These are phyloP conservation scores for Hirtodrosophila histrioides DNA, from an alignment of 2,888 invertebrate species.

Conservation along the genomic window DNA sequence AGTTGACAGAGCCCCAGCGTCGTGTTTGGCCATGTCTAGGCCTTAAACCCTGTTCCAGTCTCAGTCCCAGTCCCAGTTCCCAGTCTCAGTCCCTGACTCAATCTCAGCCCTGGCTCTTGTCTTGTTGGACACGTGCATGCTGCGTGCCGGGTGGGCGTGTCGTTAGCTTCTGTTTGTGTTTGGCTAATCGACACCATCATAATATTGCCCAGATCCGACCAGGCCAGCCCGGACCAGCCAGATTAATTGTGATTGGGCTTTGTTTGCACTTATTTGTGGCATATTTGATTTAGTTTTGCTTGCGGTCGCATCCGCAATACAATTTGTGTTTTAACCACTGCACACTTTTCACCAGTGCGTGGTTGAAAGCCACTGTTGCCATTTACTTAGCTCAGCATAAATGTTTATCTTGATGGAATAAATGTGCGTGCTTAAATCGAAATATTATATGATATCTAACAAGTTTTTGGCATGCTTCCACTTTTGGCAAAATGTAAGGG, in stretches of 20 bases:
- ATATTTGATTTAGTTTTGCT: conserved; percentile 45
- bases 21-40: conserved; percentile 16
- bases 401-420: neutral
- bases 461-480: no score
- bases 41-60: conserved; percentile 6
- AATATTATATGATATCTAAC: no score
- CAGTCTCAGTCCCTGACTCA: neutral
- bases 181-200: conserved; percentile 75
- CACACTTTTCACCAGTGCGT: neutral
- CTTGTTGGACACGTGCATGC: conserved; percentile 56
- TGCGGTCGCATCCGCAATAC: conserved; percentile 27
- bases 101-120: conserved; percentile 14
- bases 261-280: conserved; percentile 39
- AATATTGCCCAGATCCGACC: conserved; percentile 49
- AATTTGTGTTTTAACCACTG: neutral
- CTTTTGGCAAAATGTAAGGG: no score
- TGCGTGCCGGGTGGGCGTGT: conserved; percentile 50
- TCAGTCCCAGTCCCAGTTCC: conserved; percentile 8
- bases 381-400: neutral
- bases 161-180: conserved; percentile 50
- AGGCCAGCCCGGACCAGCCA: conserved; percentile 4
- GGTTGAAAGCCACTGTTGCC: neutral
- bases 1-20: conserved; percentile 45
- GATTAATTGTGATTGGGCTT: conserved; percentile 59
- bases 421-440: no score